Base-by-base conservation (phyloP, 2,888 invertebrate genomes). In the Pristionchus mayeri region DNA sequence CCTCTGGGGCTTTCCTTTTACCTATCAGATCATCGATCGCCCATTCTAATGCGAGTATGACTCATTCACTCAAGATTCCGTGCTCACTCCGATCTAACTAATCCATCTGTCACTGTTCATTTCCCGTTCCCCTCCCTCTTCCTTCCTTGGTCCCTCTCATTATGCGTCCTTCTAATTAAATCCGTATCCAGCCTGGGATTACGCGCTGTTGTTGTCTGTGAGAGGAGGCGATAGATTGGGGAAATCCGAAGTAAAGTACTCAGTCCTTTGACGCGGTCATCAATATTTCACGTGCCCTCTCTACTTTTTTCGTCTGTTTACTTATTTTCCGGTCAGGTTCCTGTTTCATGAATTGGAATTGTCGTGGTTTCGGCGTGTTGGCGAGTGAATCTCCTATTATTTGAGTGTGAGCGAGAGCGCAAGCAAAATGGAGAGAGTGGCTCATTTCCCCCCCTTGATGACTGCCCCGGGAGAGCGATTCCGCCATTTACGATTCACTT, bases 81-180 rank as follows among this genome's bases (percentile, higher is more conserved):
- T 34, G 40, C 30, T 11, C 37, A 4, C 1, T 21, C 37, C 71
- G 71, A 71, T 71, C 71, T 71, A 40, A 40, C 40, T 44, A 40
- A 37, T 71, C 76, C 48, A 78, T 78, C 76, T 50, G 76, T 78
- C 76, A 50, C 79, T 84, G 37, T 40, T 57, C 40, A 57, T 57
- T 80, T 80, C 57, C 40, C 57, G 40, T 57, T 80, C 80, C 79
- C 84, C 79, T 60, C 79, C 67, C 84, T 54, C 84, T 84, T 52
- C 83, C 44, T 60, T 75, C 86, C 84, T 84, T 80, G 57, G 37
- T 27, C 80, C 40, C 48, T 34, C 80, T 80, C 37, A 30, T 52
- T 48, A 78, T 48, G 52, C 27, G 21, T 18, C 4, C 78, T n/a
- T 78, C 50, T 52, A 78, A 52, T 52, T 78, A 48, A 48, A 78